Conservation (phyloP, 30 jellyfish, hydroid and myxozoan genomes). For the Clytia hemisphaerica region DNA sequence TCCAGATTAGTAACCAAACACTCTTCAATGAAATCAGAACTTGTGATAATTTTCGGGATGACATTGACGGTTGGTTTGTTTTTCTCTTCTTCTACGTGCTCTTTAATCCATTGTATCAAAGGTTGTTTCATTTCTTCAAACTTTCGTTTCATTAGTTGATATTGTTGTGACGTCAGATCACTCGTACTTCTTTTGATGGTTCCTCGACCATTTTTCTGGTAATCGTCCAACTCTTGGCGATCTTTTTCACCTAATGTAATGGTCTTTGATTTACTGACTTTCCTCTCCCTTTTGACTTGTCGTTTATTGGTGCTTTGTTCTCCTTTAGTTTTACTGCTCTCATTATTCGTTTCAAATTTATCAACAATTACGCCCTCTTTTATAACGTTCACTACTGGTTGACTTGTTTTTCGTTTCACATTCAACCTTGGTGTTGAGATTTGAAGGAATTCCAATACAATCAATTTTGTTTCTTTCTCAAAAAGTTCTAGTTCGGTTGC, state of each 20-base stretch:
- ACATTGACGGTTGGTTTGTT: too few relatives aligned
- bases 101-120: slow-evolving; percentile 25
- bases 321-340: background rate
- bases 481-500: slow-evolving; percentile 36
- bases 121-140: slow-evolving; percentile 66
- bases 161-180: slow-evolving; percentile 18
- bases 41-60: too few relatives aligned
- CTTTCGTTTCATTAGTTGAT: slow-evolving; percentile 38
- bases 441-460: slow-evolving; percentile 76
- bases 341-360: too few relatives aligned
- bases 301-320: background rate
- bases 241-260: slow-evolving; percentile 36
- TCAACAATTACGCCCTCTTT: too few relatives aligned
- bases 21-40: too few relatives aligned
- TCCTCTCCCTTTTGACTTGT: background rate
- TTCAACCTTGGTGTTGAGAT: slow-evolving; percentile 49
- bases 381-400: too few relatives aligned
- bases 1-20: too few relatives aligned
- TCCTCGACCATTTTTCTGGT: slow-evolving; percentile 2
- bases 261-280: slow-evolving; percentile 9
- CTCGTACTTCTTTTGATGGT: slow-evolving; percentile 25
- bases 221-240: background rate
- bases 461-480: slow-evolving; percentile 71
- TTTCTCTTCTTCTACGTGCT: background rate
- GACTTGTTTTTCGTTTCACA: too few relatives aligned